phyloP scores from a whole-genome alignment of 1,140 invertebrate species.

The Macrotrachela quadricornifera region DNA sequence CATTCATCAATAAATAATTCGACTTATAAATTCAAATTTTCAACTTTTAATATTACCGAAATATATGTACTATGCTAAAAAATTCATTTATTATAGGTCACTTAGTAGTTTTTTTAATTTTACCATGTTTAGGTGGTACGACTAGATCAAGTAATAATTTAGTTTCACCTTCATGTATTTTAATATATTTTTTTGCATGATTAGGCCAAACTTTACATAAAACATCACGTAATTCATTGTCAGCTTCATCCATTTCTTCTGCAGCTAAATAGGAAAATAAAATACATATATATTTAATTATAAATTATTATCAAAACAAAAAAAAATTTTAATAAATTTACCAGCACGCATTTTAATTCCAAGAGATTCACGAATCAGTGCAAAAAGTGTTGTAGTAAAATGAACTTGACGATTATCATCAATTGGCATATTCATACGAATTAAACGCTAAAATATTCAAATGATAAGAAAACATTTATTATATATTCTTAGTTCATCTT shows the following conservation, averaged over 20 bases:
- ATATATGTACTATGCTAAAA: too few relatives aligned
- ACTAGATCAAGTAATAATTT: constrained; percentile 44
- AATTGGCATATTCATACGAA: constrained; percentile 98
- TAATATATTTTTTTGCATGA: constrained; percentile 59
- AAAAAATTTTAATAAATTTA: constrained; percentile 21
- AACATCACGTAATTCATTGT: constrained; percentile 81
- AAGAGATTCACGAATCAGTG: constrained; percentile 88
- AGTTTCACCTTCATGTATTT: too few relatives aligned
- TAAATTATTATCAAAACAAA: too few relatives aligned
- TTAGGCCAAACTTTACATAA: constrained; percentile 91
- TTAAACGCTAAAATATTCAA: constrained; percentile 33
- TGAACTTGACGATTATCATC: constrained; percentile 84
- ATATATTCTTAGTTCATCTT: too few relatives aligned
- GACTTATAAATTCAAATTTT: too few relatives aligned
- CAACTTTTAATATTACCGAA: too few relatives aligned
- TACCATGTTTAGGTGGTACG: constrained; percentile 59
- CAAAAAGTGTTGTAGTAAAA: constrained; percentile 95
- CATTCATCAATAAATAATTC: too few relatives aligned
- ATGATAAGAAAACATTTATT: too few relatives aligned
- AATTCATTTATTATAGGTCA: too few relatives aligned
- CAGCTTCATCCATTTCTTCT: constrained; percentile 96
- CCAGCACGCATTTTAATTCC: constrained; percentile 95
- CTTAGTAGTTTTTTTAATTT: too few relatives aligned
- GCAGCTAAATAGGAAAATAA: constrained; percentile 36
- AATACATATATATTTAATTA: not conserved